Evolutionary conservation across 2,797 vertebrate genomes (phyloP).

Genomic region (Alauda arvensis): DNA sequence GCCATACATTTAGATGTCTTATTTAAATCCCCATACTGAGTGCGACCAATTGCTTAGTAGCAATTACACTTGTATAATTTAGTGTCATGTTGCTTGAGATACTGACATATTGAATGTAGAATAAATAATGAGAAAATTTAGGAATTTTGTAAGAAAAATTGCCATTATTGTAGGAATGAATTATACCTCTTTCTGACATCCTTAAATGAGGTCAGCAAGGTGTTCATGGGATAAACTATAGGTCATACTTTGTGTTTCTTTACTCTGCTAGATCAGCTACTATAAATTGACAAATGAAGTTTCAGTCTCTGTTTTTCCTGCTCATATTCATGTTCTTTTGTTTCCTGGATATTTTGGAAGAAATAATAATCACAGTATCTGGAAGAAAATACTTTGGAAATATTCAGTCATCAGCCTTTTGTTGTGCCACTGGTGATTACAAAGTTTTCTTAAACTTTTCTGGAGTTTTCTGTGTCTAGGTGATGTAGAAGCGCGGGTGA

Average conservation of each 20-base stretch:
- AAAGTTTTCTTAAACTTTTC: not conserved
- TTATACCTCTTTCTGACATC: not conserved
- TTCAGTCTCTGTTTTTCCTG: not conserved
- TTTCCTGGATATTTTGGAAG: not conserved
- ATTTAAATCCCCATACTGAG: not conserved
- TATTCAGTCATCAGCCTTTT: not conserved
- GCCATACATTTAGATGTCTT: not conserved
- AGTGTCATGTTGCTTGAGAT: not conserved
- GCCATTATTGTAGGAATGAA: not conserved
- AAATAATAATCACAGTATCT: not conserved
- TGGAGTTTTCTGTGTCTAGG: not conserved
- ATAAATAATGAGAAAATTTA: not conserved
- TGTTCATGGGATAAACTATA: not conserved
- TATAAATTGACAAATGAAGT: not conserved
- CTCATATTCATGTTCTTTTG: not conserved
- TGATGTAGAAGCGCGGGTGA: not conserved
- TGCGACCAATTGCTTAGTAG: not conserved
- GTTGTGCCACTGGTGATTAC: not conserved
- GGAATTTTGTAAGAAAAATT: not conserved
- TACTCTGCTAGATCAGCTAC: not conserved
- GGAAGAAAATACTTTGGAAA: not conserved
- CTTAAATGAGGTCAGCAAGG: not conserved
- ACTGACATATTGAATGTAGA: not conserved
- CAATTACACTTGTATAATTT: not conserved
- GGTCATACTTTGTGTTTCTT: not conserved